Percentiles rank a stretch among this genome's conserved stretches.
Evolutionary conservation across 2,888 invertebrate genomes (phyloP).

Genomic region (Spicauda simplicius): DNA sequence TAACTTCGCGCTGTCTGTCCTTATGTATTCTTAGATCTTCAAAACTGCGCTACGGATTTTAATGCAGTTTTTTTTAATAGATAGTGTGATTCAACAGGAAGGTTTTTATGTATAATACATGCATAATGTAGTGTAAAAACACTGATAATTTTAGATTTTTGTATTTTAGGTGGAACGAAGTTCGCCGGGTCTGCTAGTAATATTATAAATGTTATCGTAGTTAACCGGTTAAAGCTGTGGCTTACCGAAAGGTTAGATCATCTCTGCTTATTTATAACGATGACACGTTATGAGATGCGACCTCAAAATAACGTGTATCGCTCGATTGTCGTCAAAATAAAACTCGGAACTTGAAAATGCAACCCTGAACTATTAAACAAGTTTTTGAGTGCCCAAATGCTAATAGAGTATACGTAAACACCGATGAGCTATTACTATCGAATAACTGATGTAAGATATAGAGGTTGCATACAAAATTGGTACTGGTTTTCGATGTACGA

Average conservation of each 20-base stretch:
- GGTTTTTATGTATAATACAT: too few species aligned
- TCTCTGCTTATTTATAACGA: conserved; percentile 65
- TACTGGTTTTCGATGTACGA: background rate
- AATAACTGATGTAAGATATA: background rate
- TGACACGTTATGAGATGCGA: conserved; percentile 52
- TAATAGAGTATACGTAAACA: background rate
- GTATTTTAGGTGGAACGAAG: too few species aligned
- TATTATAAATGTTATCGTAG: background rate
- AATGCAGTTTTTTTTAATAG: too few species aligned
- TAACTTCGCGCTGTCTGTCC: too few species aligned
- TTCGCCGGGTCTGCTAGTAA: too few species aligned
- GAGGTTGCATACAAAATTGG: background rate
- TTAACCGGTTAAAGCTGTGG: background rate
- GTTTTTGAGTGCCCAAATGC: conserved; percentile 50
- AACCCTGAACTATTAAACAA: conserved; percentile 47
- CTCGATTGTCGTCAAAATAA: conserved; percentile 13
- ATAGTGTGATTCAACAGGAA: too few species aligned
- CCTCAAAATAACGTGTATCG: conserved; percentile 50
- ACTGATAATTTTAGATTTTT: too few species aligned
- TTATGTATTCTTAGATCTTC: too few species aligned
- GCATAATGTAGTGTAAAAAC: too few species aligned
- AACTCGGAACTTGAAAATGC: conserved; percentile 42
- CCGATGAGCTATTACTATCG: background rate
- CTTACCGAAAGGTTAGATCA: conserved; percentile 57
- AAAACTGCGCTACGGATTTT: too few species aligned